Evolutionary conservation across 2,797 vertebrate species (phyloP).

Genomic region (Limosa lapponica): DNA sequence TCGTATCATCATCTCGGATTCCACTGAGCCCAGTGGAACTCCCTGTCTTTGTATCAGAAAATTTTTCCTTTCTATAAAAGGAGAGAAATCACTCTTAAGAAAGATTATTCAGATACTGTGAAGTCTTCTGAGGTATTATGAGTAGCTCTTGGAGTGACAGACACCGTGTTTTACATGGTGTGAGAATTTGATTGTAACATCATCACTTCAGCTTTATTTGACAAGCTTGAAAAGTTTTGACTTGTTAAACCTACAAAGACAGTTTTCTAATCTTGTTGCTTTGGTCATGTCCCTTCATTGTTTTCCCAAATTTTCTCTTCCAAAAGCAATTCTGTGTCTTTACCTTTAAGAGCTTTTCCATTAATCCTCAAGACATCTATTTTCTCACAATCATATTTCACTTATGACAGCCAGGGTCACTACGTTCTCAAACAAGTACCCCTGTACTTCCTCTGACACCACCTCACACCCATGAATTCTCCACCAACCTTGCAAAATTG

Average conservation of each 20-base stretch:
- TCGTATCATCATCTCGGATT: too few relatives aligned
- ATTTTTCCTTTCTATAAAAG: neutral
- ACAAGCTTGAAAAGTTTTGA: neutral
- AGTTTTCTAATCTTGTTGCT: neutral
- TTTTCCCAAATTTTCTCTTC: neutral
- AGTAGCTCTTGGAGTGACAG: neutral
- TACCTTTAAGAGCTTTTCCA: neutral
- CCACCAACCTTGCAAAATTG: neutral
- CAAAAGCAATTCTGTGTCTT: neutral
- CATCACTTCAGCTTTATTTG: neutral
- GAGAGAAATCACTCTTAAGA: neutral
- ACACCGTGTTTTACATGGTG: neutral
- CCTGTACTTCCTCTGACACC: neutral
- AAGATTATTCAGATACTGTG: neutral
- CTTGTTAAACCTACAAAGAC: neutral
- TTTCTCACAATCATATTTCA: neutral
- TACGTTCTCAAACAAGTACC: neutral
- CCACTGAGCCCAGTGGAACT: neutral
- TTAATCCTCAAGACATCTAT: neutral
- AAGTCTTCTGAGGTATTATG: neutral
- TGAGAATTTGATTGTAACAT: neutral
- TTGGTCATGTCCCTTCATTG: neutral
- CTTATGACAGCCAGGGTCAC: neutral
- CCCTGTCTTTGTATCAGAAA: neutral
- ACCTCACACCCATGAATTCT: neutral